phyloP scores from a whole-genome alignment of 2,797 vertebrate genomes.

The Myotis myotis region DNA sequence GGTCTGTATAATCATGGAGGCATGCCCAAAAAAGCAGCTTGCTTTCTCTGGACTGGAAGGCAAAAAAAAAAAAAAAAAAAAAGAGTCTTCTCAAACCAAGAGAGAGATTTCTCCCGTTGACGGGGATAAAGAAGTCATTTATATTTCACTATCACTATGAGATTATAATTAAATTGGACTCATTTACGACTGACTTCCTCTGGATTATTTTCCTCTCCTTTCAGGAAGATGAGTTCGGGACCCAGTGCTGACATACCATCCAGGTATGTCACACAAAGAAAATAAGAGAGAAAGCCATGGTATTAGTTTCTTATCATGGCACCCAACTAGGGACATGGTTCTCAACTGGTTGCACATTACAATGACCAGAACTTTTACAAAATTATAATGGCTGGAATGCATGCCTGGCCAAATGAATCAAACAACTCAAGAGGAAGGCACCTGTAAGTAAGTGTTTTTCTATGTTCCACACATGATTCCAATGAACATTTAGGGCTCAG shows the following conservation, averaged over 20 bases:
- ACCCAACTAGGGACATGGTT: neutral
- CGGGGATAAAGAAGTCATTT: conserved; percentile 50
- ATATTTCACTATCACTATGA: neutral
- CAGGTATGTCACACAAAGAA: neutral
- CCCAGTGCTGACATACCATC: neutral
- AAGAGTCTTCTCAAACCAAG: conserved; percentile 20
- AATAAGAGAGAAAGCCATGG: neutral
- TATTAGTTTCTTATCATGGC: neutral
- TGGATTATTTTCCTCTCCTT: neutral
- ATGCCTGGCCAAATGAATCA: neutral
- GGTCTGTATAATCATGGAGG: neutral
- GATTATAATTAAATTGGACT: neutral
- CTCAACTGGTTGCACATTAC: neutral
- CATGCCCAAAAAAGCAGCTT: neutral
- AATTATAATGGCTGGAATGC: neutral
- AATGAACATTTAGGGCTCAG: neutral
- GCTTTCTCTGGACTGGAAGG: neutral
- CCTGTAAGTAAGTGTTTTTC: neutral
- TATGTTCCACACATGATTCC: neutral
- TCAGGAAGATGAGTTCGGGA: neutral
- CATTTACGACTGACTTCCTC: neutral
- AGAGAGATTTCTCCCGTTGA: conserved; percentile 53
- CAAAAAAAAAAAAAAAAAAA: conserved; percentile 18
- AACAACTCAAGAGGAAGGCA: neutral
- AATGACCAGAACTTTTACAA: neutral